Evolutionary conservation across 2,113 vertebrate species (phyloP).

Genomic region (Mus pahari): DNA sequence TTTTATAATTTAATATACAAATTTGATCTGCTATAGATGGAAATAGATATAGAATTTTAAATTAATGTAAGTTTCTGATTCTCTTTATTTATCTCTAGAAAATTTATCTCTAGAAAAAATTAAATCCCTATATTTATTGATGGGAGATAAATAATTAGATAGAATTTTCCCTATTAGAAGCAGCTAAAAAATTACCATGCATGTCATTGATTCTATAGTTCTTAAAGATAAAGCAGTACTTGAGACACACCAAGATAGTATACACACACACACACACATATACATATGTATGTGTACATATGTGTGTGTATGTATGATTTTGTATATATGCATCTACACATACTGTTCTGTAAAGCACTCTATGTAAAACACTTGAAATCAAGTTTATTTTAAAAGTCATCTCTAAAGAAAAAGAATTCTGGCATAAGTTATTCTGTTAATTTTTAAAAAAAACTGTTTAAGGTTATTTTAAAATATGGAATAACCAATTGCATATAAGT

Average conservation of each 20-base stretch:
- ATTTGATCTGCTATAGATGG: not conserved
- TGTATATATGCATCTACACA: not conserved
- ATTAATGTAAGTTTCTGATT: not conserved
- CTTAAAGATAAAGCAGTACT: not conserved
- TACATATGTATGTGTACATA: not conserved
- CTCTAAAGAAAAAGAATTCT: not conserved
- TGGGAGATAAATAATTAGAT: not conserved
- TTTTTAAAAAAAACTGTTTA: not conserved
- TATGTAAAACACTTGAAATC: not conserved
- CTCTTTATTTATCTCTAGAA: not conserved
- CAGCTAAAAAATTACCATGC: not conserved
- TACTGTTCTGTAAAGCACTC: not conserved
- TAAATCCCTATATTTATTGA: not conserved
- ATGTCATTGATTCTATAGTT: not conserved
- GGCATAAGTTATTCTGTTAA: not conserved
- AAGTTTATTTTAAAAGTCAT: not conserved
- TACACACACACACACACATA: no score
- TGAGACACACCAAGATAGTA: not conserved
- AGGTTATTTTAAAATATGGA: not conserved
- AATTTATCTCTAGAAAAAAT: not conserved
- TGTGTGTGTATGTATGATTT: not conserved
- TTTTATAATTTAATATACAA: not conserved
- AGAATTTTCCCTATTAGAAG: not conserved
- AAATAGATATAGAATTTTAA: not conserved
- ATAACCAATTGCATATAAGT: not conserved